Conservation (phyloP, 2,113 vertebrate genomes). For the Astatoreochromis straeleni region DNA sequence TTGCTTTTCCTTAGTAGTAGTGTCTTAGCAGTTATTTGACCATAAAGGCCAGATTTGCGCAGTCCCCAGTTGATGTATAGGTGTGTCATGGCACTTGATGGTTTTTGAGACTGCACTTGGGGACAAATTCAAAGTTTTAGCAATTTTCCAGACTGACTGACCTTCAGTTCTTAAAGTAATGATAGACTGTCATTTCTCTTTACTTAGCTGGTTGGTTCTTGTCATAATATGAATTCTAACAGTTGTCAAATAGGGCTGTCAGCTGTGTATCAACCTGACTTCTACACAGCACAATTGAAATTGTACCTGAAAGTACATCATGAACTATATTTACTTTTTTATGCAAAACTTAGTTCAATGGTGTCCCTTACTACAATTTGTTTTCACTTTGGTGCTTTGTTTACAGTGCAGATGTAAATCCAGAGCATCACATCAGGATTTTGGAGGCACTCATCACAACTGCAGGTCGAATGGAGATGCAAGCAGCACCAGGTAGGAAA, state of each 20-base stretch:
- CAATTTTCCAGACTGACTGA: not conserved
- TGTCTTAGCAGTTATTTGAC: not conserved
- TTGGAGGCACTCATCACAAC: conserved; percentile 72
- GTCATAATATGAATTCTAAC: not conserved
- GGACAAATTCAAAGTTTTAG: not conserved
- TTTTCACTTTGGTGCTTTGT: not conserved
- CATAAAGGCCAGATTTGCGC: not conserved
- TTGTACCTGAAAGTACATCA: not conserved
- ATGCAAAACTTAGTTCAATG: not conserved
- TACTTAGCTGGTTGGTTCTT: not conserved
- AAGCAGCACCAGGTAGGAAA: conserved; percentile 73
- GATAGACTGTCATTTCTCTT: not conserved
- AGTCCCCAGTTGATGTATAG: not conserved
- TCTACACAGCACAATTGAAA: not conserved
- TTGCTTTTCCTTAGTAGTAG: not conserved
- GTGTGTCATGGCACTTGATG: not conserved
- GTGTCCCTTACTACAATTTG: not conserved
- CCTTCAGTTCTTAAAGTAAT: not conserved
- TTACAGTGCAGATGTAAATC: conserved; percentile 68
- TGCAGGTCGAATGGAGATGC: conserved; percentile 62
- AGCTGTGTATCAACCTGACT: not conserved
- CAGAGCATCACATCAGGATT: conserved; percentile 72
- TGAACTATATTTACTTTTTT: not conserved
- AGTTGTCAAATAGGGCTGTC: not conserved
- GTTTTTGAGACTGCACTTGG: not conserved